phyloP scores from a whole-genome alignment of 1,140 invertebrate genomes.

The Atta colombica region DNA sequence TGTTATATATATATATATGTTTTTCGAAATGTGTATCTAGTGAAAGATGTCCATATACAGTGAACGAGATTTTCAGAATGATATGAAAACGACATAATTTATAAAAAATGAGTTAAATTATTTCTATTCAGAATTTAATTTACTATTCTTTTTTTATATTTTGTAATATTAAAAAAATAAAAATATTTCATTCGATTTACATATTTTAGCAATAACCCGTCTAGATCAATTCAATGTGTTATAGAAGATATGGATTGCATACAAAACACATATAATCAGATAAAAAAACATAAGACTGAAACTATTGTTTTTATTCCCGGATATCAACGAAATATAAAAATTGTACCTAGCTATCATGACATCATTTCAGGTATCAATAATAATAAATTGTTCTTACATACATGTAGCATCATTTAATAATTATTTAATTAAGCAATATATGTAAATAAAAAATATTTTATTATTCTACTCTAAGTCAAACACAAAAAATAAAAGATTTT shows the following conservation, averaged over 20 bases:
- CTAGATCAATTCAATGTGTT: background rate
- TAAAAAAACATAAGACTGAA: background rate
- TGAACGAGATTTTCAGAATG: background rate
- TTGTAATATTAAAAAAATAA: too few relatives aligned
- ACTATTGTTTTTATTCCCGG: background rate
- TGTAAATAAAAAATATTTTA: background rate
- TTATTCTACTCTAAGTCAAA: background rate
- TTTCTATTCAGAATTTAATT: background rate
- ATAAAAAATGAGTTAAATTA: background rate
- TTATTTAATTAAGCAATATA: background rate
- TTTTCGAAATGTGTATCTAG: too few relatives aligned
- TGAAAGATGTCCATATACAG: background rate
- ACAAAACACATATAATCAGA: background rate
- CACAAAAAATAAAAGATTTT: background rate
- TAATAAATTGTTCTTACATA: slow-evolving; percentile 1
- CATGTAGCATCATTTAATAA: background rate
- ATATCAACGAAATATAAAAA: background rate
- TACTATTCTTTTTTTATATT: background rate
- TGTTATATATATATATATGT: too few relatives aligned
- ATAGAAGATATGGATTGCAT: slow-evolving; percentile 5
- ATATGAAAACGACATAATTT: background rate
- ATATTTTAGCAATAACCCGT: background rate
- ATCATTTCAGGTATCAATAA: background rate
- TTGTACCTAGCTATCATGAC: too few relatives aligned
- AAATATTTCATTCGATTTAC: background rate